Percentiles rank a stretch among this genome's conserved stretches.
These are phyloP conservation scores for Lithobates sylvaticus DNA, from an alignment of 2,797 vertebrate species.

Conservation along the genomic window DNA sequence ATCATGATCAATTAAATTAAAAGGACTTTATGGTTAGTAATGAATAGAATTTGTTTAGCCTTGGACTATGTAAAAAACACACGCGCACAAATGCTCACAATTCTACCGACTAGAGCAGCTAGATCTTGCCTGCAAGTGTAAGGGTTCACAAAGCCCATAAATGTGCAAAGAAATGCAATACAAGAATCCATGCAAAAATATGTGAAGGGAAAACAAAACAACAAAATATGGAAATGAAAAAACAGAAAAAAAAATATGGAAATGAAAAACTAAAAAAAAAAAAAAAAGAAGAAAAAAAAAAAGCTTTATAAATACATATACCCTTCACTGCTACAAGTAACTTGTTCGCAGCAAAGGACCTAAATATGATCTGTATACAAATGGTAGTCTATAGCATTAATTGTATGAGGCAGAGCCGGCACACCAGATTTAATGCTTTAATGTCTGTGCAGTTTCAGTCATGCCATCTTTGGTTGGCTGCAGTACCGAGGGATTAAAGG, in stretches of 20 bases:
- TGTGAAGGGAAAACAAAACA: constrained; percentile 62
- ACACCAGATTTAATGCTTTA: constrained; percentile 88
- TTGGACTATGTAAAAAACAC: constrained; percentile 86
- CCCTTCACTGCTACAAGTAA: constrained; percentile 43
- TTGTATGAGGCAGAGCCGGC: constrained; percentile 93
- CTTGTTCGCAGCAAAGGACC: constrained; percentile 50
- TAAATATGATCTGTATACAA: constrained; percentile 90
- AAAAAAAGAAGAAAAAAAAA: constrained; percentile 94
- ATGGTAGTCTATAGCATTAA: constrained; percentile 89
- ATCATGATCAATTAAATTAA: constrained; percentile 94
- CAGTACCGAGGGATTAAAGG: constrained; percentile 87
- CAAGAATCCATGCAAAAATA: constrained; percentile 95
- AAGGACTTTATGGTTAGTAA: constrained; percentile 89
- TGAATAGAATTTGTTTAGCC: constrained; percentile 92
- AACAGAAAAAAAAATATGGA: constrained; percentile 81
- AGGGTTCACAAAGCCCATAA: constrained; percentile 88
- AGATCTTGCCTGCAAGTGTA: constrained; percentile 93
- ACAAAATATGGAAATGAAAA: constrained; percentile 77
- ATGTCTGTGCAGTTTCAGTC: constrained; percentile 90
- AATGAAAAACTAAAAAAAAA: constrained; percentile 80
- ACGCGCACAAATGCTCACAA: constrained; percentile 77
- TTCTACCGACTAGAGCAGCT: constrained; percentile 96
- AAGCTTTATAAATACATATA: constrained; percentile 97
- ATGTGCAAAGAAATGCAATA: constrained; percentile 99
- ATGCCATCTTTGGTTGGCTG: constrained; percentile 99